Evolutionary conservation across 2,888 invertebrate species (phyloP), one percentile per base, ranked within the genome.

Genomic region (Sclerodermus sp.): DNA sequence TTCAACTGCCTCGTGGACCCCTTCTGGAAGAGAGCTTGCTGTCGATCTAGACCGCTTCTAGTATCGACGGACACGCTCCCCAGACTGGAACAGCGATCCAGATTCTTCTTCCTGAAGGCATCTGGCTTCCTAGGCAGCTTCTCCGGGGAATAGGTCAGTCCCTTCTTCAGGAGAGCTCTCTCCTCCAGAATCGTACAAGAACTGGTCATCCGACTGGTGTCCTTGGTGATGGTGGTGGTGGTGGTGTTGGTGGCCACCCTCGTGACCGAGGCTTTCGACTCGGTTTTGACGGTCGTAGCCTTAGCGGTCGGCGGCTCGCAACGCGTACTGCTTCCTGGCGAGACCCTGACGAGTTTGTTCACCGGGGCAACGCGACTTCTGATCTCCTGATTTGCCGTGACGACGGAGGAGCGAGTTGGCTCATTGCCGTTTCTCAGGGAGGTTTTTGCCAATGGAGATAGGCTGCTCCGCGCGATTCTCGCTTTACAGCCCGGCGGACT

Each of bases 151-250:
- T 61, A 52, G 29, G 45, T 57, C 15, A 77, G 50, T 0, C 75
- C 76, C 43, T 77, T 77, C 49, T 77, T 77, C 47, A 77, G 43
- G 36, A 77, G 50, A 0, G 71, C 68, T 43, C 76, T 56, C 49
- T 77, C 77, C 47, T 77, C 77, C 12, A 77, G 62, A 34, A 77
- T 75, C 42, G 74, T 72, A 57, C 76, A 77, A 1, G 77, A 75
- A 31, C 15, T 1, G 18, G 42, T 15, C 34, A 23, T 23, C 8
- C 8, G 3, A 23, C 23, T 23, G 23, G 3, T n/a, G n/a, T n/a
- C n/a, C n/a, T n/a, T n/a, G n/a, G n/a, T n/a, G n/a, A n/a, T n/a
- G n/a, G n/a, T n/a, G n/a, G n/a, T n/a, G n/a, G n/a, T n/a, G n/a
- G n/a, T n/a, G n/a, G n/a, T n/a, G n/a, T n/a, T n/a, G n/a, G n/a